Evolutionary conservation across 1,140 invertebrate genomes (phyloP).

Genomic region (Prorops nasuta): DNA sequence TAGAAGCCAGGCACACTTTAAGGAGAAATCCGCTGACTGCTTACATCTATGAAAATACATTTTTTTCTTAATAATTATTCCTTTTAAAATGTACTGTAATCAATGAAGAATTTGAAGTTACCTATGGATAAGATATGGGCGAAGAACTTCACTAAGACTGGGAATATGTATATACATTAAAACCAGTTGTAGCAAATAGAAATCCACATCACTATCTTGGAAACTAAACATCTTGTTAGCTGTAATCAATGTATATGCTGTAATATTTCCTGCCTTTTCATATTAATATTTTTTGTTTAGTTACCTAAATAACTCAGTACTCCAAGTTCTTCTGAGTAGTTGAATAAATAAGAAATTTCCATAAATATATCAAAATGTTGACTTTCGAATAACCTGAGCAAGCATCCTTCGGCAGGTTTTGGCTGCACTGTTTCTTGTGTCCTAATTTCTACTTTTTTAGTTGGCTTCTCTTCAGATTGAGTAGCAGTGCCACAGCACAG

Average conservation of each 20-base stretch:
- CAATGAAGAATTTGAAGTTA: constrained; percentile 40
- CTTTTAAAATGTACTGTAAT: constrained; percentile 2
- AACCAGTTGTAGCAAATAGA: constrained; percentile 95
- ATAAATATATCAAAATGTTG: constrained; percentile 97
- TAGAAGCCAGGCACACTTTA: constrained; percentile 93
- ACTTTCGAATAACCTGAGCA: constrained; percentile 92
- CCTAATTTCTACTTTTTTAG: constrained; percentile 37
- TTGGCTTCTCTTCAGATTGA: constrained; percentile 35
- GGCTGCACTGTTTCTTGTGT: constrained; percentile 49
- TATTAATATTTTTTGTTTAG: constrained; percentile 15
- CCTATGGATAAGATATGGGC: constrained; percentile 93
- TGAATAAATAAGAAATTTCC: constrained; percentile 96
- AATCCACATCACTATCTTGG: constrained; percentile 87
- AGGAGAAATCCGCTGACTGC: constrained; percentile 90
- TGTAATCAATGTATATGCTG: constrained; percentile 26
- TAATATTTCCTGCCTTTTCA: neutral
- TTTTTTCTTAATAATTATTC: constrained; percentile 1
- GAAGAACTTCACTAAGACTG: constrained; percentile 90
- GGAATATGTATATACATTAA: constrained; percentile 98
- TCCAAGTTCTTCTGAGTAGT: constrained; percentile 97
- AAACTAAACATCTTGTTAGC: constrained; percentile 96
- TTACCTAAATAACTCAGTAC: constrained; percentile 92
- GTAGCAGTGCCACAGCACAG: constrained; percentile 50
- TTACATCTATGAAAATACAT: constrained; percentile 81
- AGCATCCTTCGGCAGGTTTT: constrained; percentile 56